Evolutionary conservation across 2,797 vertebrate genomes (phyloP).

Genomic region (Pangasius krempfi): DNA sequence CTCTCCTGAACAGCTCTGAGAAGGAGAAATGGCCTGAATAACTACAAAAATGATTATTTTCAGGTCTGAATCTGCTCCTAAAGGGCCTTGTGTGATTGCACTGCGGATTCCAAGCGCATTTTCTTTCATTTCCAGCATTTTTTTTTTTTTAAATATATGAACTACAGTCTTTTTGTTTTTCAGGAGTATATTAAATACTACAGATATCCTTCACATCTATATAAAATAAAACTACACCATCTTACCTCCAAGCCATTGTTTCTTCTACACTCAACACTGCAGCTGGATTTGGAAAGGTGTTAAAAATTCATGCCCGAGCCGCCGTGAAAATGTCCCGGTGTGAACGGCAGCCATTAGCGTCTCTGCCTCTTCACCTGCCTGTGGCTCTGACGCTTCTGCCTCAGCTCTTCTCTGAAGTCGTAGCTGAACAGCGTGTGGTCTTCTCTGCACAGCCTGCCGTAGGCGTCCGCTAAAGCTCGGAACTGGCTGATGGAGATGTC

Average conservation of each 20-base stretch:
- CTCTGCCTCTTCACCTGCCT: conserved; percentile 33
- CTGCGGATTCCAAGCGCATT: background rate
- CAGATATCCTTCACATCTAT: background rate
- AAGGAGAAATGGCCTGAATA: background rate
- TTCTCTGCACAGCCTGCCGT: conserved; percentile 80
- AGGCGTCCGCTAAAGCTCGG: conserved; percentile 81
- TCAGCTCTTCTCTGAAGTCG: conserved; percentile 87
- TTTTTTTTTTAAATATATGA: background rate
- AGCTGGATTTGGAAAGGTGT: conserved; percentile 48
- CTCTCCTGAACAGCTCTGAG: background rate
- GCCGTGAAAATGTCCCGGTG: conserved; percentile 61
- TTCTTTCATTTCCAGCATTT: background rate
- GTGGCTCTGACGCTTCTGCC: conserved; percentile 60
- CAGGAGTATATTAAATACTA: background rate
- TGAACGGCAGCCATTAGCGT: conserved; percentile 34
- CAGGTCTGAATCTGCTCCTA: background rate
- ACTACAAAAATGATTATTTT: background rate
- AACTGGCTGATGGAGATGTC: conserved; percentile 85
- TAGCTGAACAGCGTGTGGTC: conserved; percentile 79
- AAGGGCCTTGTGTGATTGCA: background rate
- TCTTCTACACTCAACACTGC: conserved; percentile 15
- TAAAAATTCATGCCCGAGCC: conserved; percentile 71
- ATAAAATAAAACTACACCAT: background rate
- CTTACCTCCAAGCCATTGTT: background rate
- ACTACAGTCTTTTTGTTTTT: background rate